phyloP scores from a whole-genome alignment of 2,797 vertebrate species.

The Capromys pilorides region DNA sequence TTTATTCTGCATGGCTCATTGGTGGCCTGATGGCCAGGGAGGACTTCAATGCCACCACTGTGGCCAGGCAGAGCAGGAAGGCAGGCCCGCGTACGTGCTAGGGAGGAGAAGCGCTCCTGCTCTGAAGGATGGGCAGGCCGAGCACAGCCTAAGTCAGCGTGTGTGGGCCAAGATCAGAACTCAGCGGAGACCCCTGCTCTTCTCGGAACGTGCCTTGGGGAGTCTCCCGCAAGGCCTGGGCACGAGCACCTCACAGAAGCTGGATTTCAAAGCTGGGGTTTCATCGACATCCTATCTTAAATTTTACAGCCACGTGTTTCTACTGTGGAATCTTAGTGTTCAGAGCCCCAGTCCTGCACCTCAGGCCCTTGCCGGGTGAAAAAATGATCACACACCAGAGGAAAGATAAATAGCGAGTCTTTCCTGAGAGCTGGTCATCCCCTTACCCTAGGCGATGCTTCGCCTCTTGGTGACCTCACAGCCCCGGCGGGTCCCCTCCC shows the following conservation, averaged over 20 bases:
- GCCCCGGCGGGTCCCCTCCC: not conserved
- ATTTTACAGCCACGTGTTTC: not conserved
- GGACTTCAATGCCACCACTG: not conserved
- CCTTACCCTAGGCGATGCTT: not conserved
- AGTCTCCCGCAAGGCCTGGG: not conserved
- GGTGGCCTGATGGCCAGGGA: not conserved
- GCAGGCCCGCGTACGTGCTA: not conserved
- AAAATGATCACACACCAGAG: not conserved
- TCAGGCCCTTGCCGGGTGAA: not conserved
- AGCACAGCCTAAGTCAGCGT: not conserved
- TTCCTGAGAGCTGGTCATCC: not conserved
- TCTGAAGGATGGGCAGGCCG: no score
- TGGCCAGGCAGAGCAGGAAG: not conserved
- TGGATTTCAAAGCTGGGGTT: not conserved
- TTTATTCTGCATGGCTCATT: not conserved
- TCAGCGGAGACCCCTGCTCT: not conserved
- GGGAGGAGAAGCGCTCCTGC: not conserved
- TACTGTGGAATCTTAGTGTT: not conserved
- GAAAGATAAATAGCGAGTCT: not conserved
- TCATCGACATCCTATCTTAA: not conserved
- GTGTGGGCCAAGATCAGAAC: not conserved
- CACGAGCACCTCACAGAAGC: not conserved
- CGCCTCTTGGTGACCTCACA: not conserved
- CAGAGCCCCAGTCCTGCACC: not conserved
- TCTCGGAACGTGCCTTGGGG: not conserved